Evolutionary conservation across 2,797 vertebrate species (phyloP), one percentile per base, ranked within the genome.

Genomic region (Argyrosomus regius): DNA sequence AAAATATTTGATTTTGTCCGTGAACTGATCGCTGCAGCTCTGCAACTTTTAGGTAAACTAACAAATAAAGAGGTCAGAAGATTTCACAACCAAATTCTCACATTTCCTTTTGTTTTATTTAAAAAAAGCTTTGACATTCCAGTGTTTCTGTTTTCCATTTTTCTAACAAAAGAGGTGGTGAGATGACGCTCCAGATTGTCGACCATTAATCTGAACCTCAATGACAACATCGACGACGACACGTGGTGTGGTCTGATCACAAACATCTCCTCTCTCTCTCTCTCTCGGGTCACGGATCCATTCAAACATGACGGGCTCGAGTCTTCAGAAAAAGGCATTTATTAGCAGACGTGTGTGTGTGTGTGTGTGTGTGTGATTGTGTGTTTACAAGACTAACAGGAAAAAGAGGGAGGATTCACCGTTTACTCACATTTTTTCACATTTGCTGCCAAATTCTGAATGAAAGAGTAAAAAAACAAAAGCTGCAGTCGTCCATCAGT

Each of bases 121-220:
- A 48, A 89, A 93, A 92, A 94, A 93, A 92, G 90, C 82, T 90
- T 92, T 89, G 86, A 95, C 93, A 95, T 95, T 96, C 94, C 94
- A 96, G 95, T 96, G 94, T 95, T 95, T 95, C 91, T 89, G 78
- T 94, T 94, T 94, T 93, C 87, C 84, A 90, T 93, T 95, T 39
- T 95, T 94, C 91, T 93, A 93, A 93, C 88, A 92, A 92, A 93
- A 94, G 78, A 82, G 84, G 71, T 75, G 84, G 58, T 80, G 78
- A 90, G 81, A 90, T 81, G 89, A 93, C 81, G 54, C 85, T 89
- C 74, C 85, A 81, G 92, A 93, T 91, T 94, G 91, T 94, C 92
- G 86, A 80, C 89, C 88, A 77, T 79, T 54, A 65, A 54, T 81
- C 57, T 82, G 81, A 89, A 86, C 85, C 82, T 87, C 78, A 61